Evolutionary conservation across 2,888 invertebrate species (phyloP).

Genomic region (Tiliacea aurago): DNA sequence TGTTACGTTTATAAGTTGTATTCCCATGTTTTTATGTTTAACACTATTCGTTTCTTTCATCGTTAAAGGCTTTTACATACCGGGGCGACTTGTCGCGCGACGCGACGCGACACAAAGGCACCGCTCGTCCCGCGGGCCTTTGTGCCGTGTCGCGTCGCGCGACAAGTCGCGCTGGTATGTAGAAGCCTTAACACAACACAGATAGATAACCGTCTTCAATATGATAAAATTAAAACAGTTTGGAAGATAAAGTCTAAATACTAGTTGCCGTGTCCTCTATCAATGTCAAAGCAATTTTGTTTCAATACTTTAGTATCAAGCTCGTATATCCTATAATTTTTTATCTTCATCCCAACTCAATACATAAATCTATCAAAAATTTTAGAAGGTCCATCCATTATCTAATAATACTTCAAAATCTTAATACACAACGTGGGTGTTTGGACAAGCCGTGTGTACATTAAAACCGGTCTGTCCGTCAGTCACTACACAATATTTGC

Average conservation of each 20-base stretch:
- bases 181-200: constrained; percentile 36
- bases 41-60: constrained; percentile 36
- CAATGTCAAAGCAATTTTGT: constrained; percentile 29
- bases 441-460: constrained; percentile 75
- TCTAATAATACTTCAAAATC: constrained; percentile 66
- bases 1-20: constrained; percentile 29
- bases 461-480: constrained; percentile 81
- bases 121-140: too few species aligned
- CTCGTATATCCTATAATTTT: constrained; percentile 28
- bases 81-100: too few species aligned
- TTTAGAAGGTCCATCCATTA: constrained; percentile 55
- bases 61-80: too few species aligned
- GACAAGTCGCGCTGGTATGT: too few species aligned
- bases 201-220: constrained; percentile 11
- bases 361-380: constrained; percentile 53
- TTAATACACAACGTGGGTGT: constrained; percentile 71
- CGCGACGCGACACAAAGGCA: too few species aligned
- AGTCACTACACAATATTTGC: constrained; percentile 84
- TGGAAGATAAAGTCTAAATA: constrained; percentile 4
- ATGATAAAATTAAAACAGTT: constrained; percentile 13
- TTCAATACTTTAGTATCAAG: constrained; percentile 17
- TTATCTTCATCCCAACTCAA: constrained; percentile 37
- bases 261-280: constrained; percentile 18
- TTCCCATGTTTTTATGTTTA: constrained; percentile 51
- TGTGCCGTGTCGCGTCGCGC: too few species aligned